A percentile compares a stretch with the other conserved stretches of the same genome.
Evolutionary conservation across 1,140 invertebrate genomes (phyloP).

Genomic region (Drosophila willistoni): DNA sequence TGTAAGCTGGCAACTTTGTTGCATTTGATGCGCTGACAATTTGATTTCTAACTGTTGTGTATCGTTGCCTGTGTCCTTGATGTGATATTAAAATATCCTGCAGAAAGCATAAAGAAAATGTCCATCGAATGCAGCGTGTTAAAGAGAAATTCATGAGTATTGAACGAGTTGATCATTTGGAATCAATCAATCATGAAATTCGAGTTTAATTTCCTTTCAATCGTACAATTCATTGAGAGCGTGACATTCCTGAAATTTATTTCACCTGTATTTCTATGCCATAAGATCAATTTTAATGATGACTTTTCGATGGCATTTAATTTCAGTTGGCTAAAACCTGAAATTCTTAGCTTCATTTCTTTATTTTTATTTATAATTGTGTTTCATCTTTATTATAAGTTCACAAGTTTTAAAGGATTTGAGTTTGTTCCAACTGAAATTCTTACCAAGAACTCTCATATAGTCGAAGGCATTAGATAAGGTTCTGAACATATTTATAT

Average conservation of each 20-base stretch:
- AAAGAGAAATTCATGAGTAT: neutral
- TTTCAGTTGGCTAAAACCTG: too few species aligned
- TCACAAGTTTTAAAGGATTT: too few species aligned
- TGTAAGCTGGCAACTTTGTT: constrained; percentile 15
- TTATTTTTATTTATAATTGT: neutral
- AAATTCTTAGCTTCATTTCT: too few species aligned
- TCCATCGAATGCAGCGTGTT: neutral
- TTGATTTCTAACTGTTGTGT: constrained; percentile 73
- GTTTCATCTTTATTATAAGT: too few species aligned
- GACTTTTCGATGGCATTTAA: too few species aligned
- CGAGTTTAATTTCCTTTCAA: neutral
- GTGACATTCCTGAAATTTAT: neutral
- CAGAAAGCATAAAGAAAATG: neutral
- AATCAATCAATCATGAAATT: constrained; percentile 11
- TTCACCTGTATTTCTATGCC: neutral
- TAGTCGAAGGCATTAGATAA: neutral
- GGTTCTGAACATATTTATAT: constrained; percentile 3
- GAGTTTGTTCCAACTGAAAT: neutral
- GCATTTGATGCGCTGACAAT: constrained; percentile 53
- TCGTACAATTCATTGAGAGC: too few species aligned
- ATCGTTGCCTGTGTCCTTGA: constrained; percentile 29
- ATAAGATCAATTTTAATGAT: neutral
- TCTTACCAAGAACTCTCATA: neutral
- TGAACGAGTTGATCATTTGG: constrained; percentile 1
- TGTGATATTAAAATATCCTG: constrained; percentile 5